Evolutionary conservation across 1,140 invertebrate genomes (phyloP), one percentile per base, ranked within the genome.

Genomic region (Heterodera carotae): DNA sequence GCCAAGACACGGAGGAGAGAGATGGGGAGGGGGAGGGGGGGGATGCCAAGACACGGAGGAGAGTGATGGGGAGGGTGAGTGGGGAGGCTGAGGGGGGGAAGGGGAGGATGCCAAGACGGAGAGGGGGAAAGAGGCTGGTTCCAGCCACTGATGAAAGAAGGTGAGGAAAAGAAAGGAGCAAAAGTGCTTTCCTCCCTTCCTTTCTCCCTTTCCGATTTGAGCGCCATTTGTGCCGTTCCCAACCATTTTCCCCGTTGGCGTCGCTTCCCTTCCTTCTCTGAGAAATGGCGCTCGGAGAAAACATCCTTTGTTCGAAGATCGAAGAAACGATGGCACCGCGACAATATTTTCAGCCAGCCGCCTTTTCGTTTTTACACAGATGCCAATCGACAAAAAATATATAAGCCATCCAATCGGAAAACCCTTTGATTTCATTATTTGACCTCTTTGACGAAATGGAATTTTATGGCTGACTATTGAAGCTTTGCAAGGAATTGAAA

Each of bases 251-350:
- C 59, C 39, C 36, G 69, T 56, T 71, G 69, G 69, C 69, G 69
- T 71, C 69, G 69, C 59, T 71, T 71, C 59, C 59, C 39, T n/a
- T n/a, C n/a, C n/a, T n/a, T n/a, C n/a, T 71, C 48, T 33, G 34
- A 39, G 48, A 53, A 71, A 71, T 43, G 34, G 34, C 36, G 48
- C 48, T 56, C 12, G 15, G 48, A 18, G 22, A 22, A 56, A 22
- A 2, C 22, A 18, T 18, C 5, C 48, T 56, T 56, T 56, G 48
- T 56, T 56, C 48, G 22, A 56, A 22, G 15, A 56, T 56, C 48
- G 22, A 56, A 22, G 15, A 56, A 56, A 56, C 22, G 48, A 56
- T 22, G 48, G 48, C 48, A 56, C 48, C 4, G 48, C 48, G 48
- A 56, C 12, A 12, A 56, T 22, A 56, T 56, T 56, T 56, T 56